Evolutionary conservation across 2,888 invertebrate genomes (phyloP), one percentile per base, ranked within the genome.

Genomic region (Ypsolopha scabrella): DNA sequence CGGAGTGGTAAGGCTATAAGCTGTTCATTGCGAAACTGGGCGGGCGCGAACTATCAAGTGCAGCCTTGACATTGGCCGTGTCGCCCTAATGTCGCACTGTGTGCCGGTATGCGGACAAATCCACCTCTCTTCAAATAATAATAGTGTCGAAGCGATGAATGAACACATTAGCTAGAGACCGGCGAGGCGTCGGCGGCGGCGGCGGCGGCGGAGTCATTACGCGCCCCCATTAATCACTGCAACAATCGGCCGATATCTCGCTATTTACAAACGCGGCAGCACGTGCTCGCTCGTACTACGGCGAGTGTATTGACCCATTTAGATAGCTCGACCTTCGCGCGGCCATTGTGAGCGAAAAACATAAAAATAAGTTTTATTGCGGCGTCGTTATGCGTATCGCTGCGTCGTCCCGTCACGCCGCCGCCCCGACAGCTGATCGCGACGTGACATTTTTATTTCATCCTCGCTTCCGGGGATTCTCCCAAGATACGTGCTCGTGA

Each of bases 341-440:
- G 83, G 82, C 82, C 83, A 86, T 86, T 86, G 86, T 86, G 80
- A 85, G 85, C 85, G 85, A 83, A 85, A 85, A 85, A 85, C 86
- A 85, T 86, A 86, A 86, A 86, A 86, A 85, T 85, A 86, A 85
- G 85, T 86, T 86, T 86, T 85, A 85, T 85, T 83, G 83, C 83
- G 81, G 79, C 76, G 80, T 81, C 82, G 83, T 83, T 85, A 83
- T 82, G 85, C 85, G 85, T 82, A 81, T 75, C 82, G 81, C 70
- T 70, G 62, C 65, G 63, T 37, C 80, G 74, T 62, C 62, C 43
- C 43, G 43, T 43, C 11, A 43, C 69, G 66, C 51, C 36, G 44
- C 44, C 49, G 33, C 43, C 49, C 73, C 76, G 80, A 78, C 85
- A 85, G 86, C 86, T 85, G 86, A 86, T 86, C 82, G 83, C 82